These are phyloP conservation scores for Choristoneura fumiferana DNA, from an alignment of 1,140 invertebrate species.

Conservation along the genomic window DNA sequence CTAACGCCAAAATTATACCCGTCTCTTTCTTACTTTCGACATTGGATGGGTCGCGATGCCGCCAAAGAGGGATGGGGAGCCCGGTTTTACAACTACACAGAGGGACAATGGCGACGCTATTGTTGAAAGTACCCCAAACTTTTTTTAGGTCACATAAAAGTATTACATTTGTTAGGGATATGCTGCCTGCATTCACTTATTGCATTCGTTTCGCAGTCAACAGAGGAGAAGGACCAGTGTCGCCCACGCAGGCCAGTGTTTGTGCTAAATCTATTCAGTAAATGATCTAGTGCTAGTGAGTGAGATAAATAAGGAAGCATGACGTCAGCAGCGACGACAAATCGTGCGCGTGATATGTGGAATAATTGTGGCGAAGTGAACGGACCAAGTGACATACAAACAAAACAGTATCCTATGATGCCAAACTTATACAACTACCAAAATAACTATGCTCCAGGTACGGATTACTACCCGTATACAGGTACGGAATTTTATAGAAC, in stretches of 20 bases:
- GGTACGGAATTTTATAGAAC: slow-evolving; percentile 32
- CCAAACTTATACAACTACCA: slow-evolving; percentile 45
- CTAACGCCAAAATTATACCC: slow-evolving; percentile 41
- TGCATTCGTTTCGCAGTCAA: slow-evolving; percentile 71
- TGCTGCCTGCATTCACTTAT: slow-evolving; percentile 57
- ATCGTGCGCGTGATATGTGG: slow-evolving; percentile 66
- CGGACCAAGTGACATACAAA: slow-evolving; percentile 44
- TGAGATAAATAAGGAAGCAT: slow-evolving; percentile 37
- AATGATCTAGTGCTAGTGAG: slow-evolving; percentile 36
- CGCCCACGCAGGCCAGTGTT: slow-evolving; percentile 61
- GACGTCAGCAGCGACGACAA: slow-evolving; percentile 54
- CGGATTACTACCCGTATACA: slow-evolving; percentile 39
- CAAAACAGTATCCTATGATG: slow-evolving; percentile 40
- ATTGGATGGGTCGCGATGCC: slow-evolving; percentile 22
- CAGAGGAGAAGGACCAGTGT: slow-evolving; percentile 48
- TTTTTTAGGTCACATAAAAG: slow-evolving; percentile 77
- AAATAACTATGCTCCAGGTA: slow-evolving; percentile 45
- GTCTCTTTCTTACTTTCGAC: slow-evolving; percentile 43
- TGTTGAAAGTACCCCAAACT: slow-evolving; percentile 73
- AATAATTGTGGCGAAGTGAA: slow-evolving; percentile 51
- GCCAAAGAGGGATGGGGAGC: slow-evolving; percentile 45
- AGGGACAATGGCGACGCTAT: slow-evolving; percentile 72
- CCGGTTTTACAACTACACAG: slow-evolving; percentile 67
- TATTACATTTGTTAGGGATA: slow-evolving; percentile 74
- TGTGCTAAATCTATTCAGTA: slow-evolving; percentile 30